Conservation (phyloP, 92 coral and sea anemone genomes). For the Isaurus tuberculatus region DNA sequence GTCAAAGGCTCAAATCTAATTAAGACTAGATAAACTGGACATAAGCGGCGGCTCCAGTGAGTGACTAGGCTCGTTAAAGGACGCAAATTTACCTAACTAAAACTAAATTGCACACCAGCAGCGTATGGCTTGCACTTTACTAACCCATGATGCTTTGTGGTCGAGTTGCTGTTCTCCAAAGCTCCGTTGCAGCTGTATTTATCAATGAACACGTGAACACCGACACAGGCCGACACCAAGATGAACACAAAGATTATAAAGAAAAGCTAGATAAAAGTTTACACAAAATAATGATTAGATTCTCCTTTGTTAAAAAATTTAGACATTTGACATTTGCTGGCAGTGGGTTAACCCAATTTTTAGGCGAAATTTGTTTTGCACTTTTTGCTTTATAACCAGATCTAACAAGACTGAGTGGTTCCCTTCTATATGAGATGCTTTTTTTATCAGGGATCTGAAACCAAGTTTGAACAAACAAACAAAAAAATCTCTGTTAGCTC, state of each 20-base stretch:
- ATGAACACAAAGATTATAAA: constrained; percentile 84
- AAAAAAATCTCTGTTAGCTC: too few relatives aligned
- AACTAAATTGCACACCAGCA: background rate
- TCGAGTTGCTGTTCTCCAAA: constrained; percentile 55
- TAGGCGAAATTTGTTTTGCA: too few relatives aligned
- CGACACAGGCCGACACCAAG: constrained; percentile 71
- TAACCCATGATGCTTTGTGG: constrained; percentile 72
- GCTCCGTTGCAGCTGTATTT: constrained; percentile 72
- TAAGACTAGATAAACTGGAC: too few relatives aligned
- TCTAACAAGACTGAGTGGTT: too few relatives aligned
- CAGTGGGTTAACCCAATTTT: background rate
- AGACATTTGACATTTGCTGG: background rate
- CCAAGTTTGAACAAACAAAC: too few relatives aligned
- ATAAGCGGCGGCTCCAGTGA: too few relatives aligned
- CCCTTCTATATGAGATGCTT: too few relatives aligned
- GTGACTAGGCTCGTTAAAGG: too few relatives aligned
- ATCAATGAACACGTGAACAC: constrained; percentile 81
- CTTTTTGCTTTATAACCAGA: too few relatives aligned
- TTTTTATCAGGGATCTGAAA: too few relatives aligned
- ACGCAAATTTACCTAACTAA: too few relatives aligned
- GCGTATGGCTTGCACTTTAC: background rate
- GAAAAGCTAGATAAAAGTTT: constrained; percentile 66
- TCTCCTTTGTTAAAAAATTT: background rate
- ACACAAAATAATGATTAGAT: background rate
- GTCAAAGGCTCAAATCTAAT: too few relatives aligned